Evolutionary conservation across 2,888 invertebrate species (phyloP), one percentile per base, ranked within the genome.

Genomic region (Rhynchonema sp.): DNA sequence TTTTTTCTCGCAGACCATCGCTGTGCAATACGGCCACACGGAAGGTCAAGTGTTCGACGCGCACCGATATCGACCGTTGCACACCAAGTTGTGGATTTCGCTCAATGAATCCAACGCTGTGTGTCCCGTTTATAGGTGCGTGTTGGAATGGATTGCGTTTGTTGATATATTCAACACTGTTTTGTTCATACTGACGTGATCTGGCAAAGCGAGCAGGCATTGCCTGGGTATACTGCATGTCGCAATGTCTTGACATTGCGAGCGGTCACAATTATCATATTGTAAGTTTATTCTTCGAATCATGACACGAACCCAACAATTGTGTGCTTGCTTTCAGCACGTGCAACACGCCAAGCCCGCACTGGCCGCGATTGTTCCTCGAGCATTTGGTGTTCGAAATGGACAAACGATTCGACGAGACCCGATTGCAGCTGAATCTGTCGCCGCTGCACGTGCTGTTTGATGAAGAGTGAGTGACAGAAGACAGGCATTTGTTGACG

Each of bases 361-460:
- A 54, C 28, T 3, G 20, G 22, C 58, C 55, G 3, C 30, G 26
- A 23, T 23, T 25, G 25, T 26, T 1, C 13, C 27, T 59, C 46
- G 92, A 94, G 75, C 80, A 91, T 64, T 83, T 98, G 65, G 90
- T 89, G 1, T 92, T 98, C 74, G 98, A 98, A 80, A 86, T 98
- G 87, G 87, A 88, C 72, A 98, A 96, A 74, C 81, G 83, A 26
- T 94, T 85, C 73, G 82, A 82, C 62, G 92, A 94, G 74, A 94
- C 91, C 0, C 84, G 86, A 68, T 78, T 98, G 9, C 96, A 98
- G 73, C 79, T 38, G 9, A 17, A 6, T 38, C 38, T 38, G 38
- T 38, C 38, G 38, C 38, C 38, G 38, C 17, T 38, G 9, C 38
- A 38, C 38, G 38, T 38, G 6, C 38, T 6, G 17, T 38, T 38